Evolutionary conservation across 2,888 invertebrate species (phyloP).

Genomic region (Branchinecta sandiegonensis): DNA sequence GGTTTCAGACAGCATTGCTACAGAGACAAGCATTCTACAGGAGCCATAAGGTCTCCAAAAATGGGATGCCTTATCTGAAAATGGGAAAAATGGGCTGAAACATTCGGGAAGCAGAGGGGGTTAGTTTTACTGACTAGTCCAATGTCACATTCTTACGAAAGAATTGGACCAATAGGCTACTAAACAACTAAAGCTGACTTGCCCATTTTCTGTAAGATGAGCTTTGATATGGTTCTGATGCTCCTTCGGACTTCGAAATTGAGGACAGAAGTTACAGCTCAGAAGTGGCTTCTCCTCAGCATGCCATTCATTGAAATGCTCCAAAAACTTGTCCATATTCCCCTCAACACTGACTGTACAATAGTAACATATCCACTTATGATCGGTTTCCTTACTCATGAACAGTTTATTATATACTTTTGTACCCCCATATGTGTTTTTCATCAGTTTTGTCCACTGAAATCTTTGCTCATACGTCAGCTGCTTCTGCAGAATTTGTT

Average conservation of each 20-base stretch:
- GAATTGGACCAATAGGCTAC: not conserved
- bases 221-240: conserved; percentile 16
- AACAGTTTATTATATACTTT: conserved; percentile 13
- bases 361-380: conserved; percentile 7
- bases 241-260: conserved; percentile 10
- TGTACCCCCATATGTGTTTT: conserved; percentile 7
- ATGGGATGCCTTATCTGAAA: too few species aligned
- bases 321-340: conserved; percentile 1
- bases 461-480: conserved; percentile 1
- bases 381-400: conserved; percentile 4
- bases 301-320: conserved; percentile 10
- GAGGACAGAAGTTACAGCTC: conserved; percentile 10
- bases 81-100: too few species aligned
- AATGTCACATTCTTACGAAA: too few species aligned
- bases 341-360: conserved; percentile 6
- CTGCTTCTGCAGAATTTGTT: conserved; percentile 13
- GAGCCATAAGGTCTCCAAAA: too few species aligned
- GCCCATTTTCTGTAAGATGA: conserved; percentile 1
- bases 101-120: too few species aligned
- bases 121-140: too few species aligned
- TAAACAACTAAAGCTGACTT: not conserved
- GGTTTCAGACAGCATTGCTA: too few species aligned
- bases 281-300: conserved; percentile 7
- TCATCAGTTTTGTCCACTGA: conserved; percentile 14
- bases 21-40: too few species aligned